Conservation (phyloP, 2,888 invertebrate genomes). For the Euzophera pinguis region DNA sequence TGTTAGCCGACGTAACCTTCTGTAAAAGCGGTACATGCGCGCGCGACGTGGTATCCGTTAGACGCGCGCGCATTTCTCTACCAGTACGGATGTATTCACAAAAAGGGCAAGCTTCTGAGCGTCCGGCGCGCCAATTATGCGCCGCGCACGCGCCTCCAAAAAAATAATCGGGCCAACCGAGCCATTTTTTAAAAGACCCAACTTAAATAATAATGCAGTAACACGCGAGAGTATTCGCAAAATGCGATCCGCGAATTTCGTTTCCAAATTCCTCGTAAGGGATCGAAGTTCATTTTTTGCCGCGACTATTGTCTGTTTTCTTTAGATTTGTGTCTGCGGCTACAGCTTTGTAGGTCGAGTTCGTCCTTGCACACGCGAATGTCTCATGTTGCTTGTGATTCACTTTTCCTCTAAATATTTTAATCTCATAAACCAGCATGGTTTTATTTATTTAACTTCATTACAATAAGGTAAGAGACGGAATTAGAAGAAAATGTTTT, state of each 20-base stretch:
- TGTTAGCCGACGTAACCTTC: conserved; percentile 9
- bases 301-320: conserved; percentile 65
- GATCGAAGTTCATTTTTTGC: conserved; percentile 56
- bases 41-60: conserved; percentile 30
- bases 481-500: no score
- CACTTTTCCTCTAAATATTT: conserved; percentile 25
- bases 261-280: conserved; percentile 66
- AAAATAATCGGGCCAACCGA: conserved; percentile 62
- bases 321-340: conserved; percentile 52
- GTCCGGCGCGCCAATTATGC: conserved; percentile 68
- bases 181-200: conserved; percentile 69
- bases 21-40: conserved; percentile 9
- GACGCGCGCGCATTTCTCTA: conserved; percentile 31
- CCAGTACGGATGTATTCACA: conserved; percentile 30
- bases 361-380: conserved; percentile 22
- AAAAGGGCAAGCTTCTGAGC: conserved; percentile 49
- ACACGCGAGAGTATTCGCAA: conserved; percentile 77
- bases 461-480: no score
- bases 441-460: no score
- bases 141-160: conserved; percentile 75
- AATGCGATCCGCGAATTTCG: conserved; percentile 77
- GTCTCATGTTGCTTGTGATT: conserved; percentile 23
- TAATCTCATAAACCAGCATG: no score
- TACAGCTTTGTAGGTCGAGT: conserved; percentile 41
- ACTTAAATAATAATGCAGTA: conserved; percentile 79